phyloP scores from a whole-genome alignment of 1,140 invertebrate genomes.

The Adoxophyes honmai region DNA sequence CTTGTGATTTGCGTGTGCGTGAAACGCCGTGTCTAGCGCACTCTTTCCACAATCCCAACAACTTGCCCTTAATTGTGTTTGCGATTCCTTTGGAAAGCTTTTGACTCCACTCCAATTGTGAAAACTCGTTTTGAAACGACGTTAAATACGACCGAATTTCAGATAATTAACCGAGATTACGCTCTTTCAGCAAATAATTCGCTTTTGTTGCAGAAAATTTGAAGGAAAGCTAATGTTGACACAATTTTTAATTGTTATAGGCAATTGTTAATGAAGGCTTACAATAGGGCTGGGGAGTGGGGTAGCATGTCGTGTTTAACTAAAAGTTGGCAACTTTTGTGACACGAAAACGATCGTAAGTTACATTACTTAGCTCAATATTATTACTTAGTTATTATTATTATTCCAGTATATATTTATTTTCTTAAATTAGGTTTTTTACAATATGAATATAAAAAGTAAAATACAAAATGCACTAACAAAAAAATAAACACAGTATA shows the following conservation, averaged over 20 bases:
- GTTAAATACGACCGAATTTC: constrained; percentile 69
- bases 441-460: too few relatives aligned
- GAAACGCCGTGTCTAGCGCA: constrained; percentile 44
- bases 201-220: constrained; percentile 59
- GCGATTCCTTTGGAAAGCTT: constrained; percentile 67
- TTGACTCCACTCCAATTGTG: constrained; percentile 67
- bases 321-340: too few relatives aligned
- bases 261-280: constrained; percentile 18
- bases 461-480: too few relatives aligned
- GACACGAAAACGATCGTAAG: too few relatives aligned
- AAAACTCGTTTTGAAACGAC: constrained; percentile 65
- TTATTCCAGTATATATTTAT: too few relatives aligned
- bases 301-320: too few relatives aligned
- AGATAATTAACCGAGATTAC: constrained; percentile 74
- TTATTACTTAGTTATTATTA: too few relatives aligned
- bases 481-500: too few relatives aligned
- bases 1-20: background rate
- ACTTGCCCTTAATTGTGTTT: constrained; percentile 69
- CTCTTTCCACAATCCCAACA: constrained; percentile 57
- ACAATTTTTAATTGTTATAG: constrained; percentile 1
- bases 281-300: background rate
- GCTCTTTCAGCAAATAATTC: constrained; percentile 56
- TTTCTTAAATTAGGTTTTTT: too few relatives aligned
- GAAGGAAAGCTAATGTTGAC: constrained; percentile 35
- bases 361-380: too few relatives aligned